A percentile compares a stretch with the other conserved stretches of the same genome.
phyloP scores from a whole-genome alignment of 1,140 invertebrate genomes.

The Mycetomoellerius zeteki region DNA sequence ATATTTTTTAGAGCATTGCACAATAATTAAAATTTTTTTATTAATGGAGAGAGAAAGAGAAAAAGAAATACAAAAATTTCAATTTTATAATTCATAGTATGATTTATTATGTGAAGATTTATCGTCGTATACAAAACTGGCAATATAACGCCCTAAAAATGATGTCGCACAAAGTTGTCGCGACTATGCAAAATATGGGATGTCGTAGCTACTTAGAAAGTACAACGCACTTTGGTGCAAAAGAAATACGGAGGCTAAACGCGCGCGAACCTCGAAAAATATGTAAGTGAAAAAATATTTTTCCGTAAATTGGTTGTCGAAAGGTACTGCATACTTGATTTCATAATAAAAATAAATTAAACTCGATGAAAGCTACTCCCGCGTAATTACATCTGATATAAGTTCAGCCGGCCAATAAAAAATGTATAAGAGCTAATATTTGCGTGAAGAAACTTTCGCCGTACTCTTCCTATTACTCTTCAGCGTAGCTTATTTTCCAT shows the following conservation, averaged over 20 bases:
- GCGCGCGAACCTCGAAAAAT: slow-evolving; percentile 21
- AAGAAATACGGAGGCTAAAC: slow-evolving; percentile 25
- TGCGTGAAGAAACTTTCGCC: background rate
- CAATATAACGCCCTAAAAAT: slow-evolving; percentile 35
- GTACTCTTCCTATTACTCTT: slow-evolving; percentile 11
- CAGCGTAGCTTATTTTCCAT: background rate
- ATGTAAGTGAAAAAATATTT: slow-evolving; percentile 34
- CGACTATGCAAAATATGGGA: slow-evolving; percentile 49
- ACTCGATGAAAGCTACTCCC: background rate
- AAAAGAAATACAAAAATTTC: background rate
- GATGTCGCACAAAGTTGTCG: slow-evolving; percentile 35
- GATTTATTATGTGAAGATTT: slow-evolving; percentile 8
- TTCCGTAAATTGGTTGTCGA: slow-evolving; percentile 30
- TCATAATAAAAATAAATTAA: slow-evolving; percentile 55
- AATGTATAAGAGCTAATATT: slow-evolving; percentile 29
- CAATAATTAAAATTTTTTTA: background rate
- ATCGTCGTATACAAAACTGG: slow-evolving; percentile 37
- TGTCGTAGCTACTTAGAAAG: slow-evolving; percentile 40
- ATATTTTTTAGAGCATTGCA: background rate
- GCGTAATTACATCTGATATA: slow-evolving; percentile 44
- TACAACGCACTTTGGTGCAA: slow-evolving; percentile 27
- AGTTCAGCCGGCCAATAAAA: background rate
- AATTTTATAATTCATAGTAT: background rate
- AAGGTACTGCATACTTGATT: slow-evolving; percentile 26
- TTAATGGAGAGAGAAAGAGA: background rate